A percentile compares a stretch with the other conserved stretches of the same genome.
phyloP scores from a whole-genome alignment of 1,140 invertebrate species.

The Trichoplusia ni region DNA sequence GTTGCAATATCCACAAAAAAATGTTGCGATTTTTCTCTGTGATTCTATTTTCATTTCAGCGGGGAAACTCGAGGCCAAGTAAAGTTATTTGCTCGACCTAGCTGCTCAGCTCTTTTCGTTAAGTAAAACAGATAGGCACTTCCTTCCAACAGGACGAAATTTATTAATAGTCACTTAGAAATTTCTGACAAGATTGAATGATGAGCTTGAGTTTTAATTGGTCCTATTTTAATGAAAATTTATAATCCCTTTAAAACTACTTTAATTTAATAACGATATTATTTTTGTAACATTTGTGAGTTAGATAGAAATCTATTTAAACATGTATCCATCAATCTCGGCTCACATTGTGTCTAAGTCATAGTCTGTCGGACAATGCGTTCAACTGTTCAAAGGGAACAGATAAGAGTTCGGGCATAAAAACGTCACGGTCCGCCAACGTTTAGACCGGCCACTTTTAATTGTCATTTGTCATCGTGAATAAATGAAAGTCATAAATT shows the following conservation, averaged over 20 bases:
- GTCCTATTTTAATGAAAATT: too few relatives aligned
- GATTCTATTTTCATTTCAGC: conserved; percentile 19
- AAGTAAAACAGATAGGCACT: conserved; percentile 1
- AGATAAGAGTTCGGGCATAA: conserved; percentile 24
- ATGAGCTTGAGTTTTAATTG: too few relatives aligned
- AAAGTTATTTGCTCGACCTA: background rate
- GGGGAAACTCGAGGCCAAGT: background rate
- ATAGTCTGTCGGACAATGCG: background rate
- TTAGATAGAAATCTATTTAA: too few relatives aligned
- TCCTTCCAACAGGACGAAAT: too few relatives aligned
- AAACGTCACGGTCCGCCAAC: conserved; percentile 9
- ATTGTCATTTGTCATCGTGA: conserved; percentile 65
- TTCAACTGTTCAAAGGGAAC: conserved; percentile 12
- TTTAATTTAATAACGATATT: too few relatives aligned
- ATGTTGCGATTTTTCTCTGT: background rate
- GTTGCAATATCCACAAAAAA: conserved; percentile 7
- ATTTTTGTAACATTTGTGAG: too few relatives aligned
- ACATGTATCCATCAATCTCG: too few relatives aligned
- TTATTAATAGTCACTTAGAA: too few relatives aligned
- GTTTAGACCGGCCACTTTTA: conserved; percentile 50
- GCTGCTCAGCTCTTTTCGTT: background rate
- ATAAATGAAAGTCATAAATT: conserved; percentile 73
- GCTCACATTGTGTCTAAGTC: too few relatives aligned
- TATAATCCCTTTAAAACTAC: too few relatives aligned
- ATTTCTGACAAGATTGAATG: too few relatives aligned